Conservation (phyloP, 2,113 vertebrate genomes). For the Cavia porcellus region DNA sequence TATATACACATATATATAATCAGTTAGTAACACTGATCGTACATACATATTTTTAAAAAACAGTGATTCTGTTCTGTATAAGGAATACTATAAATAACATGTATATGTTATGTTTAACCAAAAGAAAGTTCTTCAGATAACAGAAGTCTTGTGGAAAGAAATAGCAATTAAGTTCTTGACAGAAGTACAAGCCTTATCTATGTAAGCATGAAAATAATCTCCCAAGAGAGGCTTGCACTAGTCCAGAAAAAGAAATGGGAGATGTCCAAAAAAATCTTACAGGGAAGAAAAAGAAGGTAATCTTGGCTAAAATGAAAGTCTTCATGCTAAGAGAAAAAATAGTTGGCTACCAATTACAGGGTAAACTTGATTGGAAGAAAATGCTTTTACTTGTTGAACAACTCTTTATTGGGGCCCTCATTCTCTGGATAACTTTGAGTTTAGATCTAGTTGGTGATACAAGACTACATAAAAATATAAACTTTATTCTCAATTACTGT, state of each 20-base stretch:
- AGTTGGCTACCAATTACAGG: background rate
- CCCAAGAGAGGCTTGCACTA: background rate
- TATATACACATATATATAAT: background rate
- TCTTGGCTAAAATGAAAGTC: background rate
- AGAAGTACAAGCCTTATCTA: background rate
- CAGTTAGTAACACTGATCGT: background rate
- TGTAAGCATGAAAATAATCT: background rate
- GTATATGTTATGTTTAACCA: constrained; percentile 11
- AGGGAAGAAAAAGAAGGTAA: constrained; percentile 11
- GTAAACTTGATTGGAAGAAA: constrained; percentile 14
- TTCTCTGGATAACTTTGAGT: background rate
- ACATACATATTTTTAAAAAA: constrained; percentile 48
- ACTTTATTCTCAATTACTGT: constrained; percentile 6
- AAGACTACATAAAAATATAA: background rate
- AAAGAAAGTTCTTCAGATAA: constrained; percentile 24
- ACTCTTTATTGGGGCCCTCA: background rate
- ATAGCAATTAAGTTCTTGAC: constrained; percentile 26
- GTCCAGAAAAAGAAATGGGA: background rate
- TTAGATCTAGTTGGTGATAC: constrained; percentile 13
- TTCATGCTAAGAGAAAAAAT: background rate
- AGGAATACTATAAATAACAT: background rate
- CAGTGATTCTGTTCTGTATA: background rate
- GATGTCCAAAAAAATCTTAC: background rate
- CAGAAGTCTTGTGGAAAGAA: constrained; percentile 39
- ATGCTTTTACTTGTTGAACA: background rate